Base-by-base conservation (phyloP, 2,113 vertebrate species). In the Oncorhynchus keta region DNA sequence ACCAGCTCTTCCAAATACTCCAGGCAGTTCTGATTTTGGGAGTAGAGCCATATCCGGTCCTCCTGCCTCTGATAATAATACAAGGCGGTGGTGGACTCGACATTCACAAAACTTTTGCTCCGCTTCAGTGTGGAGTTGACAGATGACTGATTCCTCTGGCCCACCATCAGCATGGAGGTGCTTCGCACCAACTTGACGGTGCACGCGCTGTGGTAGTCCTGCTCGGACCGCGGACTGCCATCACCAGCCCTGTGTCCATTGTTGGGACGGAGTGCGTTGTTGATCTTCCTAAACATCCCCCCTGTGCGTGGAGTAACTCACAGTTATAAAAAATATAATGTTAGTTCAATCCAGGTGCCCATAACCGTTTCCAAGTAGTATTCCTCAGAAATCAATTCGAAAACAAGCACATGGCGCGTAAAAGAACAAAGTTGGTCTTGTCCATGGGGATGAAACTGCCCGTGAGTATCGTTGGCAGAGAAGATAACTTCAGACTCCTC, bases 1-100 rank as follows among this genome's bases (percentile, higher is more conserved):
- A 98, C 93, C 20, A 99, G 91, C 4, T 97, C 97, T 84, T 97
- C 96, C 68, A 99, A 88, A 81, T 99, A 98, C 79, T 97, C 95
- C 55, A 99, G 84, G 70, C 96, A 99, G 85, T 97, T 94, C 82
- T 97, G 97, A 51, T 97, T 94, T 86, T 96, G 96, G 0, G 95
- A 93, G 79, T 93, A 94, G 84, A 97, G 90, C 97, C 97, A 98
- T 0, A 96, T 93, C 22, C 90, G 86, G 84, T 98, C 97, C 64
- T 85, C 75, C 5, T 95, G 95, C 70, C 91, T 95, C 83, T 94
- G 91, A 74, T 95, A 94, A 75, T 91, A 93, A 78, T 89, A 92
- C 67, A 92, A 69, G 20, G 90, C 89, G 0, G 75, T 82, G 65
- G 85, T 83, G 48, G 92, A 93, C 85, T 96, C 93, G 0, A 97